A percentile compares a stretch with the other conserved stretches of the same genome.
phyloP scores from a whole-genome alignment of 2,797 vertebrate species.

The Erpetoichthys calabaricus region DNA sequence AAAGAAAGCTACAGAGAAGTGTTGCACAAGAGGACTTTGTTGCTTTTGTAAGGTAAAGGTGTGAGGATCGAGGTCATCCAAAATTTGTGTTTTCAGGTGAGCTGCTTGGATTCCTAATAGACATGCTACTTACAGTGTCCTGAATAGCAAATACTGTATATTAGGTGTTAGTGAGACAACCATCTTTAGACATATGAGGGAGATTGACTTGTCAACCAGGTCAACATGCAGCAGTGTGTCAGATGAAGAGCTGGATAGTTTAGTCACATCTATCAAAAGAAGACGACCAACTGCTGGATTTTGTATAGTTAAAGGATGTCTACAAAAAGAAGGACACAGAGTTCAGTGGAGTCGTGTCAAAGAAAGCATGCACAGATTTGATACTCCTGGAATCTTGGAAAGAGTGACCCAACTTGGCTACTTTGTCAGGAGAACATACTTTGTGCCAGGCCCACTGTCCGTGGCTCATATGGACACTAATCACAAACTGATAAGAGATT shows the following conservation, averaged over 20 bases:
- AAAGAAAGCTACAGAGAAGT: too few species aligned
- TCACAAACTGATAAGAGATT: constrained; percentile 14
- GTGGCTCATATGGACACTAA: constrained; percentile 11
- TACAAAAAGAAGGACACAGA: constrained; percentile 4
- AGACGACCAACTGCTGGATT: neutral
- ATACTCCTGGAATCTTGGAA: constrained; percentile 5
- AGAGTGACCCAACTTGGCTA: constrained; percentile 10
- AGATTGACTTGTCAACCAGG: constrained; percentile 6
- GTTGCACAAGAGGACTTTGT: too few species aligned
- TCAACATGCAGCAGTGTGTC: constrained; percentile 6
- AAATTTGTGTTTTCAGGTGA: constrained; percentile 3
- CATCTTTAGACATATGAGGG: constrained; percentile 7
- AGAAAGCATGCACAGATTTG: constrained; percentile 8
- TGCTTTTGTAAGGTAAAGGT: too few species aligned
- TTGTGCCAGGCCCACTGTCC: constrained; percentile 5
- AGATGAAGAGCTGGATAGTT: constrained; percentile 6
- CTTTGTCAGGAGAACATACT: constrained; percentile 6
- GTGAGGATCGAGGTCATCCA: too few species aligned
- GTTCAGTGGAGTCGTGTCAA: constrained; percentile 7
- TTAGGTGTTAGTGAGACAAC: too few species aligned
- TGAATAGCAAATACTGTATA: constrained; percentile 7
- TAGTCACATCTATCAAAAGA: constrained; percentile 3
- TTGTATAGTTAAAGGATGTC: constrained; percentile 9
- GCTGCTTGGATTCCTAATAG: constrained; percentile 3
- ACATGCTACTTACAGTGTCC: constrained; percentile 5